Conservation (phyloP, 2,888 invertebrate species). For the Sphaerophoria taeniata region DNA sequence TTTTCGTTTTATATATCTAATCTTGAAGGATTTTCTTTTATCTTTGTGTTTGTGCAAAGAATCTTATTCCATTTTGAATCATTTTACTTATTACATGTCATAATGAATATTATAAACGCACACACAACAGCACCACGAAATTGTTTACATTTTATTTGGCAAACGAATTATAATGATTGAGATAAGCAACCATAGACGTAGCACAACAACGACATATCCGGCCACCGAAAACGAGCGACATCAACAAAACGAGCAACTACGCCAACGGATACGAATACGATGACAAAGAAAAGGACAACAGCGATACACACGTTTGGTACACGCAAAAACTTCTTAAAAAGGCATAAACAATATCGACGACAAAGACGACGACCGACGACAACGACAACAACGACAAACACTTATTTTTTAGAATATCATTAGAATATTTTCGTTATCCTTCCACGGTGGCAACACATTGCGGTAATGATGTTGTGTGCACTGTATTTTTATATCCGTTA, state of each 20-base stretch:
- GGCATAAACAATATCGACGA: conserved; percentile 46
- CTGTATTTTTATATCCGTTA: conserved; percentile 28
- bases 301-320: conserved; percentile 30
- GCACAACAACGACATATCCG: conserved; percentile 40
- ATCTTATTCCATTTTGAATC: conserved; percentile 54
- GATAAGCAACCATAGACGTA: conserved; percentile 58
- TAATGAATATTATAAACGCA: conserved; percentile 55
- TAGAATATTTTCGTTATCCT: conserved; percentile 40
- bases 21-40: conserved; percentile 29
- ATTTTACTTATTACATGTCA: conserved; percentile 40
- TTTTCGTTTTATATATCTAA: conserved; percentile 35
- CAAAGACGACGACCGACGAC: background rate
- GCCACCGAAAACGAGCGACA: background rate
- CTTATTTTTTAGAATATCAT: conserved; percentile 55
- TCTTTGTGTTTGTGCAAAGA: conserved; percentile 16
- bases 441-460: conserved; percentile 52
- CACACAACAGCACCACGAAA: conserved; percentile 42
- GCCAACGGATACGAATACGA: background rate
- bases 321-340: conserved; percentile 59
- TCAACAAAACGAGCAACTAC: conserved; percentile 21
- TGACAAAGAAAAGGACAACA: conserved; percentile 34
- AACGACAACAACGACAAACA: conserved; percentile 28
- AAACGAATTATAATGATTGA: conserved; percentile 68
- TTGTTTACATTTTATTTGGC: conserved; percentile 69
- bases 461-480: conserved; percentile 48